Percentiles rank a stretch among this genome's conserved stretches.
phyloP scores from a whole-genome alignment of 2,888 invertebrate species.

The Zonitis immaculata region DNA sequence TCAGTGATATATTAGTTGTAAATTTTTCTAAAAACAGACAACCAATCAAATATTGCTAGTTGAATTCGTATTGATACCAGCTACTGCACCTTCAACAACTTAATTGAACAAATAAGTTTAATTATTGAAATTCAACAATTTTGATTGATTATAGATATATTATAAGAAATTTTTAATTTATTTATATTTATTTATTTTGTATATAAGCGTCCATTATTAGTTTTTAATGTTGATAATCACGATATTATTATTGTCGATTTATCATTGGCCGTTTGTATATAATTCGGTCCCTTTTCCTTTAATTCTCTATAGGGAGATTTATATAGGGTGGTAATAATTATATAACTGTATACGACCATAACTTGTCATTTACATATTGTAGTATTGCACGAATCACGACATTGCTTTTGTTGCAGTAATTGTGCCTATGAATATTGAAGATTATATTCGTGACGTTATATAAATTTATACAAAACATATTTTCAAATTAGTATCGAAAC shows the following conservation, averaged over 20 bases:
- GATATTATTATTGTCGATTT: slow-evolving; percentile 24
- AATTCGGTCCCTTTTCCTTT: slow-evolving; percentile 13
- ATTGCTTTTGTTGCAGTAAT: slow-evolving; percentile 22
- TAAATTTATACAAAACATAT: slow-evolving; percentile 26
- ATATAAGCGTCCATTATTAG: no score
- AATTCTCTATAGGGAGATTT: neutral
- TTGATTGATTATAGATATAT: slow-evolving; percentile 9
- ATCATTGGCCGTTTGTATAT: slow-evolving; percentile 25
- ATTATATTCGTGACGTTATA: slow-evolving; percentile 31
- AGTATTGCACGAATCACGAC: slow-evolving; percentile 23
- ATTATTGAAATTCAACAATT: slow-evolving; percentile 16
- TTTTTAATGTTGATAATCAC: slow-evolving; percentile 20
- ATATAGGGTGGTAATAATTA: slow-evolving; percentile 22
- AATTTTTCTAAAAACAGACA: no score
- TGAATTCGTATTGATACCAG: slow-evolving; percentile 21
- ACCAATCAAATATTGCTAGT: no score
- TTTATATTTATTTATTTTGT: slow-evolving; percentile 4
- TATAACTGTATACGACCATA: slow-evolving; percentile 26
- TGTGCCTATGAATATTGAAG: slow-evolving; percentile 30
- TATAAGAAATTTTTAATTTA: slow-evolving; percentile 8
- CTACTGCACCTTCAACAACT: slow-evolving; percentile 25
- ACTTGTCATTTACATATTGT: slow-evolving; percentile 28
- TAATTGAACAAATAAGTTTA: slow-evolving; percentile 28
- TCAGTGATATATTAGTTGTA: slow-evolving; percentile 14
- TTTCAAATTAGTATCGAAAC: no score